phyloP scores from a whole-genome alignment of 2,113 vertebrate species.

The Apteryx owenii region DNA sequence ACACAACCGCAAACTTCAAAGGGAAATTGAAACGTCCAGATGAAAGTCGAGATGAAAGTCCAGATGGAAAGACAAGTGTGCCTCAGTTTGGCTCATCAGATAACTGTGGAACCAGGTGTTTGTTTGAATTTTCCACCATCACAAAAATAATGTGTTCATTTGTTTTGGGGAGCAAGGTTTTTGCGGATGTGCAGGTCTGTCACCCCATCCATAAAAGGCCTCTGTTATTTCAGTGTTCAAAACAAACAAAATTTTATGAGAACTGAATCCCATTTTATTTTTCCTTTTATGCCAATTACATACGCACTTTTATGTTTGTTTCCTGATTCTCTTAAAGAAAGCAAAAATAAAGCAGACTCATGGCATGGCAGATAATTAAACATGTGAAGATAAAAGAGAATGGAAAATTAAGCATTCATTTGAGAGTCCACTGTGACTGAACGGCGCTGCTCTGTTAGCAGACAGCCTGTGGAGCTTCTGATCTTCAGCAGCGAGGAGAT shows the following conservation, averaged over 20 bases:
- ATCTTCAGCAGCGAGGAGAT: not conserved
- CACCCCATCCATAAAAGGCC: not conserved
- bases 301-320: not conserved
- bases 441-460: not conserved
- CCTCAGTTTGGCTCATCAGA: conserved; percentile 46
- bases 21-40: conserved; percentile 67
- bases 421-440: conserved; percentile 30
- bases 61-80: conserved; percentile 56
- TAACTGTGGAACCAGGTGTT: conserved; percentile 35
- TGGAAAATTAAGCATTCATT: not conserved
- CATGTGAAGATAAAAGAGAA: conserved; percentile 33
- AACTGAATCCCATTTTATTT: not conserved
- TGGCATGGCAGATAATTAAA: conserved; percentile 27
- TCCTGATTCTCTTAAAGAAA: conserved; percentile 5
- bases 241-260: not conserved
- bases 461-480: not conserved
- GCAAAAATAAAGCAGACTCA: conserved; percentile 43
- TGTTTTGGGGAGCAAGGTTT: not conserved
- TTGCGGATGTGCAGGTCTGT: not conserved
- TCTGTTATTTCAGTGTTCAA: not conserved
- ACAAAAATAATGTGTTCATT: conserved; percentile 19
- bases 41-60: conserved; percentile 68
- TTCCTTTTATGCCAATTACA: not conserved
- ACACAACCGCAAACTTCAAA: conserved; percentile 65
- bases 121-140: conserved; percentile 18